Evolutionary conservation across 2,888 invertebrate species (phyloP), one percentile per base, ranked within the genome.

Genomic region (Sarcophaga subvicina): DNA sequence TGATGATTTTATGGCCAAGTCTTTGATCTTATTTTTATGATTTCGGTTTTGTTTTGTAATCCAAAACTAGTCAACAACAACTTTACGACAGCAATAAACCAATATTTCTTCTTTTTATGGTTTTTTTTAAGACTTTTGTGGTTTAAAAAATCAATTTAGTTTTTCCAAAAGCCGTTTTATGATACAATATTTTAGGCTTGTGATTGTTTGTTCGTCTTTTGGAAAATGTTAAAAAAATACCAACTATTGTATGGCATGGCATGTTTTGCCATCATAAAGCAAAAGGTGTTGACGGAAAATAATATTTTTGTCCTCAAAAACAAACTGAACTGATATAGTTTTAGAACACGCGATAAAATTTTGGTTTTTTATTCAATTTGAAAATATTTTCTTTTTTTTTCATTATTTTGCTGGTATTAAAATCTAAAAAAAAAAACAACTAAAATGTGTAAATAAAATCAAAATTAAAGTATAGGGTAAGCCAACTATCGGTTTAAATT

Each of bases 221-320:
- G 12, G 12, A 17, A 17, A 14, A 22, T n/a, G 5, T 20, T 11
- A 64, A 22, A 64, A 64, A 64, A 59, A 66, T 47, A 5, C 37
- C 22, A 25, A 17, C 47, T 45, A 71, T 73, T 69, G 54, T 80
- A 63, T 14, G 54, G 63, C 37, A 37, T 82, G 63, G 84, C 87
- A 84, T 87, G 87, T 69, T 79, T 71, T 81, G 83, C 72, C 79
- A 82, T 72, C 71, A 69, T 84, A 76, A 75, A 76, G 71, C 62
- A 72, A 83, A 87, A 87, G 84, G 87, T 87, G 87, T 87, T 87
- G 84, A 87, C 60, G 63, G 78, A 87, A 82, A 81, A 84, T 87
- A 87, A 84, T 87, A 84, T 82, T 75, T 82, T 84, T 84, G 87
- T 79, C 84, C 84, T 79, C 81, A 82, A 87, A 83, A 71, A 37